Conservation (phyloP, 2,113 vertebrate species). For the Chloropsis hardwickii region DNA sequence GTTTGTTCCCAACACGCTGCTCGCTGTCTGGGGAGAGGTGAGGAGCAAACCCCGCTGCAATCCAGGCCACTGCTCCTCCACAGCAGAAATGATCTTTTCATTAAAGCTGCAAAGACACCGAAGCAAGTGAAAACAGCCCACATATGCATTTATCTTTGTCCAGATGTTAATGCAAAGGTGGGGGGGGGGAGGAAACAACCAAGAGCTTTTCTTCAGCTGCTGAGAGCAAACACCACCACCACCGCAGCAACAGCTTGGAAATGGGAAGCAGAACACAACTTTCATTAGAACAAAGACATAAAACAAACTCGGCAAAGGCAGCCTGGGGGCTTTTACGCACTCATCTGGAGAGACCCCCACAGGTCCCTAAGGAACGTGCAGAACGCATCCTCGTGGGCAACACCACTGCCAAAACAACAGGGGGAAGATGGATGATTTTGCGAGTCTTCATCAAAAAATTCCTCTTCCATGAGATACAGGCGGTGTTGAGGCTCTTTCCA, state of each 20-base stretch:
- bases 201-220: constrained; percentile 5
- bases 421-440: background rate
- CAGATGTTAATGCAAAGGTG: constrained; percentile 3
- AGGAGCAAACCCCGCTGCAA: background rate
- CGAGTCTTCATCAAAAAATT: constrained; percentile 11
- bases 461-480: constrained; percentile 18
- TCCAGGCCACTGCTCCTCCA: background rate
- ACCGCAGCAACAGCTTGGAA: background rate
- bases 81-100: background rate
- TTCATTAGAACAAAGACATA: constrained; percentile 14
- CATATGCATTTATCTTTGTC: background rate
- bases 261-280: background rate
- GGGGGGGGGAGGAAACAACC: background rate
- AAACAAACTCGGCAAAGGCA: background rate
- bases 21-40: background rate
- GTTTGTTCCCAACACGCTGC: background rate
- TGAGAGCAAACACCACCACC: background rate
- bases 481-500: background rate
- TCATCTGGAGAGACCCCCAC: background rate
- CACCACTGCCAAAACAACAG: background rate
- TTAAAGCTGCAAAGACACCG: background rate
- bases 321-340: background rate
- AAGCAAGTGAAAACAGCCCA: background rate
- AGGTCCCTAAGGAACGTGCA: background rate
- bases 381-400: background rate